Evolutionary conservation across 2,113 vertebrate genomes (phyloP), one percentile per base, ranked within the genome.

Genomic region (Cavia porcellus): DNA sequence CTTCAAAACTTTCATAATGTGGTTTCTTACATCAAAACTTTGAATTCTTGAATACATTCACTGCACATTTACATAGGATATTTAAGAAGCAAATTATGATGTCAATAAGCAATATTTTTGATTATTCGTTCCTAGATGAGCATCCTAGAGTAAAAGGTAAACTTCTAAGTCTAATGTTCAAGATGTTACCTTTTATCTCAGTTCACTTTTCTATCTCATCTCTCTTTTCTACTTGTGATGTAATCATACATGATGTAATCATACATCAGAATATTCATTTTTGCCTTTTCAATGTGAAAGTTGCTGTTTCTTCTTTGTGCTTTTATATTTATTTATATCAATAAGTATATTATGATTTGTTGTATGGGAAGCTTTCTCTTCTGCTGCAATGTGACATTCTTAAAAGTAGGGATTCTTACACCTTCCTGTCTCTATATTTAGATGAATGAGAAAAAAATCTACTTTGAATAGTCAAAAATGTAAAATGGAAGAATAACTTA

Each of bases 221-320:
- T 86, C 35, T 47, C 32, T 12, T 70, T 94, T 96, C 92, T 50
- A 55, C n/a, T 85, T 12, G 52, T 85, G 20, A 75, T 88, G 4
- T 66, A 59, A 61, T 88, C 10, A 20, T 85, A 62, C 35, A 35
- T 13, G 93, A 75, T 88, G 4, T 66, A 59, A 61, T 88, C 10
- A 20, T 85, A 62, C 35, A 35, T 7, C 25, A 82, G 24, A 83
- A 84, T 72, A 86, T 10, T 89, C 19, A 80, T 17, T 87, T 88
- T 90, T 92, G 32, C 1, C n/a, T 94, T 96, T 96, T 88, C 0
- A 77, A 92, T 4, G 14, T 89, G 66, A 57, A 95, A 68, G 82
- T 1, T 59, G 17, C 20, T 32, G 30, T 50, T 90, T 90, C 25
- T 62, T 52, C n/a, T 38, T 72, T 64, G 10, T 50, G 17, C 13